Conservation (phyloP, 2,888 invertebrate species). For the Gnatocerus cornutus region DNA sequence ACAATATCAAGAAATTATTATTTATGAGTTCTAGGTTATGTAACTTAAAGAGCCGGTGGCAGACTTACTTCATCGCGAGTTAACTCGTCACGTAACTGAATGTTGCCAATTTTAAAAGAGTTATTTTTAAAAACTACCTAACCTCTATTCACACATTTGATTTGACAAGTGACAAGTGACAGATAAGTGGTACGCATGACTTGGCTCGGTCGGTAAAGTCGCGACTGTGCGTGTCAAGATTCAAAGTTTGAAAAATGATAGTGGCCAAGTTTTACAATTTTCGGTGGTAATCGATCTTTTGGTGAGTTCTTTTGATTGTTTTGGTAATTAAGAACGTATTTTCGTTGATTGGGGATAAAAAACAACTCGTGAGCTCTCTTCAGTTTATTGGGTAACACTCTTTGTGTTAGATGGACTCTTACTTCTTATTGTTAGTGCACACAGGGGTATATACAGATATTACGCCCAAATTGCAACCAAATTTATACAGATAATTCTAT, state of each 20-base stretch:
- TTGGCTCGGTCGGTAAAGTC: constrained; percentile 1
- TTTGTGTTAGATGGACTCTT: constrained; percentile 1
- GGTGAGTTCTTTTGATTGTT: constrained; percentile 1
- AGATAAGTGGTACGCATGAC: not conserved
- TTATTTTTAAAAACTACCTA: constrained; percentile 40
- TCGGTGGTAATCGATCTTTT: not conserved
- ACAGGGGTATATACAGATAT: constrained; percentile 37
- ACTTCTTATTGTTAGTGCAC: constrained; percentile 21
- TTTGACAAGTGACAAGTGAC: constrained; percentile 13
- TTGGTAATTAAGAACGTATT: no score
- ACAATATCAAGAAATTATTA: constrained; percentile 19
- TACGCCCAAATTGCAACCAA: constrained; percentile 30
- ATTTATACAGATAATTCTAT: constrained; percentile 38
- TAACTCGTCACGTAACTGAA: constrained; percentile 12
- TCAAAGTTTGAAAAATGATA: constrained; percentile 23
- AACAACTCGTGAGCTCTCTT: not conserved
- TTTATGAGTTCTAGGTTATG: constrained; percentile 15
- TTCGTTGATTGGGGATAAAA: not conserved
- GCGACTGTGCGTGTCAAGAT: constrained; percentile 13
- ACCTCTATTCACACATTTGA: constrained; percentile 31
- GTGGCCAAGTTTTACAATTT: not conserved
- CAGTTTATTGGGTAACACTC: not conserved
- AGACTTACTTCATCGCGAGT: constrained; percentile 32
- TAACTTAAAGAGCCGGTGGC: not conserved
- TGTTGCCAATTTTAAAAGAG: constrained; percentile 19